These are phyloP conservation scores for Mastigias papua DNA, from an alignment of 30 jellyfish, hydroid and myxozoan genomes.

Conservation along the genomic window DNA sequence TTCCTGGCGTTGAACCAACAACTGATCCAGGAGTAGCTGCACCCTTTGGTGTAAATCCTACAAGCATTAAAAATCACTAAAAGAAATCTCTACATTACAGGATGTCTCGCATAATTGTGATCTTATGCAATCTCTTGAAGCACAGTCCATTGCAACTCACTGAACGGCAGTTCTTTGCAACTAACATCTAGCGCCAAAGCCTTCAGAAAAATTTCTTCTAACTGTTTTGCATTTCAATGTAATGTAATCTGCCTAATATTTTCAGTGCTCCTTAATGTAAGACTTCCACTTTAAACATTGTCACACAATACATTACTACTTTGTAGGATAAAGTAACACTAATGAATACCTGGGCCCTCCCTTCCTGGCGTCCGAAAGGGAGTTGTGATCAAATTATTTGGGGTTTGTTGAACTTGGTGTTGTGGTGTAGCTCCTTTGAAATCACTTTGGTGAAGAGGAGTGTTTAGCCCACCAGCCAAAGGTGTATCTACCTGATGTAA, in stretches of 20 bases:
- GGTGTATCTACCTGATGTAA: slow-evolving; percentile 98
- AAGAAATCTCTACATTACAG: too few relatives aligned
- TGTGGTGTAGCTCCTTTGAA: slow-evolving; percentile 97
- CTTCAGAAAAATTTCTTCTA: too few relatives aligned
- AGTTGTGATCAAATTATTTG: slow-evolving; percentile 88
- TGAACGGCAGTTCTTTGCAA: too few relatives aligned
- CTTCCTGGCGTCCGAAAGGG: slow-evolving; percentile 95
- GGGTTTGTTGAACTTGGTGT: slow-evolving; percentile 91
- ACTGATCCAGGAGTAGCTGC: slow-evolving; percentile 76
- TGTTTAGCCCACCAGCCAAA: slow-evolving; percentile 93
- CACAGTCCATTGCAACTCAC: too few relatives aligned
- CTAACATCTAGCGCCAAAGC: too few relatives aligned
- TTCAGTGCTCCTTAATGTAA: too few relatives aligned
- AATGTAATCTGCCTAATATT: too few relatives aligned
- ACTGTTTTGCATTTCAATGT: too few relatives aligned
- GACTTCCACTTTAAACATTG: too few relatives aligned
- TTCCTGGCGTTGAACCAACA: slow-evolving; percentile 83
- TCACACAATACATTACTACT: too few relatives aligned
- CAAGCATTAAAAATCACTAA: not conserved
- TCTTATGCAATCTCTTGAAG: too few relatives aligned
- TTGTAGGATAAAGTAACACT: not conserved
- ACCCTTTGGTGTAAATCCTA: slow-evolving; percentile 95
- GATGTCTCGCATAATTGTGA: too few relatives aligned
- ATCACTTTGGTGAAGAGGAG: slow-evolving; percentile 86
- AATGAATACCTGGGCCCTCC: slow-evolving; percentile 77